Conservation (phyloP, 1,140 invertebrate species). For the Lordiphosa mommai region DNA sequence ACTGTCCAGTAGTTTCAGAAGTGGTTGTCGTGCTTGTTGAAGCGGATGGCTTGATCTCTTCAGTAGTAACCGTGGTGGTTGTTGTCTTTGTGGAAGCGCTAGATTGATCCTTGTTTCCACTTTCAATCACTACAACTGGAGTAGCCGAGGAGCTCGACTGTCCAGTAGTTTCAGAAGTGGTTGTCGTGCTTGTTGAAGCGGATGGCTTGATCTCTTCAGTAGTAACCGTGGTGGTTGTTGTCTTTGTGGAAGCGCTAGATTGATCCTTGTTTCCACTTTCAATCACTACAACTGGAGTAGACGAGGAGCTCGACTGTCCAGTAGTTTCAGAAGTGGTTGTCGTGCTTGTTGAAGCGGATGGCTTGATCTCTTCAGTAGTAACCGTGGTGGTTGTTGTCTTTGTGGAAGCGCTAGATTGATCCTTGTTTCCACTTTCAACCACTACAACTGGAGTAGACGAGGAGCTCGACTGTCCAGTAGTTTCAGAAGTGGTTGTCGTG, state of each 20-base stretch:
- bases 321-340: too few relatives aligned
- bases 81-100: background rate
- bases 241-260: too few relatives aligned
- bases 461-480: background rate
- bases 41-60: background rate
- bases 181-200: too few relatives aligned
- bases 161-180: too few relatives aligned
- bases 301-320: too few relatives aligned
- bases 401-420: background rate
- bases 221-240: too few relatives aligned
- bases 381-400: conserved; percentile 6
- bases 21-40: too few relatives aligned
- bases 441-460: background rate
- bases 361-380: background rate
- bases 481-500: too few relatives aligned
- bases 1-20: background rate
- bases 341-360: background rate
- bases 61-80: background rate
- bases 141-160: too few relatives aligned
- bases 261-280: too few relatives aligned
- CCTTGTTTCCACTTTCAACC: background rate
- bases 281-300: too few relatives aligned
- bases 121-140: background rate
- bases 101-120: background rate
- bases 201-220: too few relatives aligned